Percentiles rank a stretch among this genome's conserved stretches.
Conservation (phyloP, 2,888 invertebrate species). For the Frankliniella intonsa region DNA sequence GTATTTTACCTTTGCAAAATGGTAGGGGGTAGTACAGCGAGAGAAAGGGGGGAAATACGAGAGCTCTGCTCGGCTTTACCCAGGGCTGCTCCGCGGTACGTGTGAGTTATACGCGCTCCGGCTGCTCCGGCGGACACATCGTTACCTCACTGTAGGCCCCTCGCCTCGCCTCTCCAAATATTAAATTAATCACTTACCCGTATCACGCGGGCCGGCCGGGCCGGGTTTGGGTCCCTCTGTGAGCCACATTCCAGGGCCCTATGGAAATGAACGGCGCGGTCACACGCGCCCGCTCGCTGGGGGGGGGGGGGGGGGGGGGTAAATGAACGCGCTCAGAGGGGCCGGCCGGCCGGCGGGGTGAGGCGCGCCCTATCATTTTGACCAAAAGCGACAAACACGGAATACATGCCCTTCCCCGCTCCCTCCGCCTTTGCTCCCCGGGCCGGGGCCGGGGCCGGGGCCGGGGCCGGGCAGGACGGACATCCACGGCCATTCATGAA, state of each 20-base stretch:
- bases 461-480: too few relatives aligned
- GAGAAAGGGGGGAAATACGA: too few relatives aligned
- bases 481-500: too few relatives aligned
- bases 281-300: neutral
- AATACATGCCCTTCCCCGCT: neutral
- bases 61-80: too few relatives aligned
- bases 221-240: neutral
- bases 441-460: too few relatives aligned
- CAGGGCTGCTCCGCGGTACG: too few relatives aligned
- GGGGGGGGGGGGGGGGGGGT: neutral
- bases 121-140: too few relatives aligned
- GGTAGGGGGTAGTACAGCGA: too few relatives aligned
- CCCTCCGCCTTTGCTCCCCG: too few relatives aligned
- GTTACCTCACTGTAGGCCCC: too few relatives aligned
- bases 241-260: neutral
- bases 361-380: neutral
- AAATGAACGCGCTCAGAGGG: neutral
- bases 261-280: neutral
- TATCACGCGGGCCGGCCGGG: neutral
- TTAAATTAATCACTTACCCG: slow-evolving; percentile 27
- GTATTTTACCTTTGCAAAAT: too few relatives aligned
- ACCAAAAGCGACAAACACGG: neutral
- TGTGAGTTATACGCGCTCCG: too few relatives aligned
- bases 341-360: neutral
- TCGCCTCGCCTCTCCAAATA: slow-evolving; percentile 21